phyloP scores from a whole-genome alignment of 2,797 vertebrate genomes.

The Rhynchonycteris naso region DNA sequence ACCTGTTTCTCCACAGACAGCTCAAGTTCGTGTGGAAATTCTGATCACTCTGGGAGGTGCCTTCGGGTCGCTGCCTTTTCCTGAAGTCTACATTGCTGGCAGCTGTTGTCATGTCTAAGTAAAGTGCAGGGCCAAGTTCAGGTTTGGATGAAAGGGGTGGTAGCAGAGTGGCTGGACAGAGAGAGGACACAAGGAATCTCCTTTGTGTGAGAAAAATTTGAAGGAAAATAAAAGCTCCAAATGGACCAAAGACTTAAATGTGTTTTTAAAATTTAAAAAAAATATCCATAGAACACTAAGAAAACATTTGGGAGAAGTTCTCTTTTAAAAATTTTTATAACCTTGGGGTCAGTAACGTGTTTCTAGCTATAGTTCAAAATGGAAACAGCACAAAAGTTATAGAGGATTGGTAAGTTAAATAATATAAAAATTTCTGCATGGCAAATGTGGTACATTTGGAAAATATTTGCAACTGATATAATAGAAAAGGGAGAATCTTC shows the following conservation, averaged over 20 bases:
- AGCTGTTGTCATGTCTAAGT: conserved; percentile 71
- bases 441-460: neutral
- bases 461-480: neutral
- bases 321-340: conserved; percentile 1
- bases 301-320: neutral
- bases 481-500: neutral
- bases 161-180: neutral
- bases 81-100: conserved; percentile 43
- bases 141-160: conserved; percentile 57
- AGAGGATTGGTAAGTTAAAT: neutral
- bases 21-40: conserved; percentile 40
- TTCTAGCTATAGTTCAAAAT: conserved; percentile 33
- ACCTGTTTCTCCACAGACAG: conserved; percentile 53
- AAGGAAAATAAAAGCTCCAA: neutral
- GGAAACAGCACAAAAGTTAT: neutral
- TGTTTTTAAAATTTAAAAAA: too few relatives aligned
- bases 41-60: conserved; percentile 54
- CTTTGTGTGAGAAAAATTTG: neutral
- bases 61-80: neutral
- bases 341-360: neutral
- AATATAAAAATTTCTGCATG: neutral
- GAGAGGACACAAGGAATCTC: neutral
- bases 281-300: neutral
- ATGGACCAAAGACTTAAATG: neutral
- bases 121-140: conserved; percentile 62